Base-by-base conservation (phyloP, 2,113 vertebrate species). In the Lipotes vexillifer region DNA sequence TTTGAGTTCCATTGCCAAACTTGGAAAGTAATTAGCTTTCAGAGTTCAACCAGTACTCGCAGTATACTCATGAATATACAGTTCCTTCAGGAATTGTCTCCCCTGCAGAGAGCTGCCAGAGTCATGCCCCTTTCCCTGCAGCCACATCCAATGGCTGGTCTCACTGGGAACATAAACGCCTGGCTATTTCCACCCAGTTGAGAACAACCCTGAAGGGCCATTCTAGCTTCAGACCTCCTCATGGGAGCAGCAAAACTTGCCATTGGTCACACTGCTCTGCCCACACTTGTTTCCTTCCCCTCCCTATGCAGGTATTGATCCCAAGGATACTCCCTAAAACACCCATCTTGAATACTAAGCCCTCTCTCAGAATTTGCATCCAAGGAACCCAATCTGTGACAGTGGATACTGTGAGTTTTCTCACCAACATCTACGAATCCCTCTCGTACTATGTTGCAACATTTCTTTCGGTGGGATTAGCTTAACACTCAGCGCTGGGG, bases 11-110 rank as follows among this genome's bases (percentile, higher is more conserved):
- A 1, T 1, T 4, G 31, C 46, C 25, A 61, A 14, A 14, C 15
- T 66, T 90, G 2, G 4, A 20, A 89, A 74, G 25, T 27, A 46
- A 14, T 33, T 8, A 5, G 5, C 27, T 33, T 88, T 77, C 12
- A 9, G 55, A 3, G 2, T 38, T 83, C 36, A 3, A 8, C 4
- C 8, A 49, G 12, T 31, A 3, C 25, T 8, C 20, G 5, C 8
- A 44, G 21, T 2, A 8, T 71, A 38, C 38, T 29, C 2, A 0
- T 23, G 31, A 23, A 31, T 2, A 11, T 1, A 11, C 36, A 57
- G 27, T n/a, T 6, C 33, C 66, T 66, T 20, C 8, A 25, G 49
- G 21, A 77, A 57, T 13, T 20, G 20, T n/a, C 7, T 52, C 9
- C n/a, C 23, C 9, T 4, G 6, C 15, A 33, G 69, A 61, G 63